Percentiles rank a stretch among this genome's conserved stretches.
Evolutionary conservation across 2,113 vertebrate species (phyloP).

Genomic region (Oncorhynchus nerka): DNA sequence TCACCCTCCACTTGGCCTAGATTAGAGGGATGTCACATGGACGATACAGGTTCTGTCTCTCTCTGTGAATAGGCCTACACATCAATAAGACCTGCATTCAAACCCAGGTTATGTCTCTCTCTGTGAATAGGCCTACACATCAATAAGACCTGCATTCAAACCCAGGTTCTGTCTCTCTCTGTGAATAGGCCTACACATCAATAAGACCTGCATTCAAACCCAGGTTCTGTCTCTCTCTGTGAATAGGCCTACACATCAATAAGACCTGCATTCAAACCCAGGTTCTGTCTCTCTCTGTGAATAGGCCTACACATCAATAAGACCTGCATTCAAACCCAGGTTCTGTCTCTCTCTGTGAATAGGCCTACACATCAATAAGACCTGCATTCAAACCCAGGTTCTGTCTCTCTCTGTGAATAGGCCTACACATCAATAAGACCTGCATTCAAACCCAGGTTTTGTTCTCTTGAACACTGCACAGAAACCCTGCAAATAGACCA

Average conservation of each 20-base stretch:
- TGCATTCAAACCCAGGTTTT: conserved; percentile 33
- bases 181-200: conserved; percentile 6
- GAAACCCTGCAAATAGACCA: conserved; percentile 40
- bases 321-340: conserved; percentile 23
- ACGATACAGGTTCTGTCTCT: conserved; percentile 1
- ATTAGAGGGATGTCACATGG: conserved; percentile 20
- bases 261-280: conserved; percentile 26
- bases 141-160: conserved; percentile 32
- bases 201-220: conserved; percentile 29
- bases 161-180: conserved; percentile 14
- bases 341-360: conserved; percentile 14
- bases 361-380: conserved; percentile 18
- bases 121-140: neutral
- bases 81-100: conserved; percentile 29
- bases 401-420: neutral
- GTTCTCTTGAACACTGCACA: conserved; percentile 8
- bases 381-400: conserved; percentile 23
- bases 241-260: conserved; percentile 10
- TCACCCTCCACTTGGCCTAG: conserved; percentile 10
- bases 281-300: conserved; percentile 15
- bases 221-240: conserved; percentile 14
- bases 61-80: neutral
- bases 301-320: conserved; percentile 15
- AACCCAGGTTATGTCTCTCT: conserved; percentile 18
- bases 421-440: conserved; percentile 17